These are phyloP conservation scores for Cheiracanthium punctorium DNA, from an alignment of 2,888 invertebrate species.

Conservation along the genomic window DNA sequence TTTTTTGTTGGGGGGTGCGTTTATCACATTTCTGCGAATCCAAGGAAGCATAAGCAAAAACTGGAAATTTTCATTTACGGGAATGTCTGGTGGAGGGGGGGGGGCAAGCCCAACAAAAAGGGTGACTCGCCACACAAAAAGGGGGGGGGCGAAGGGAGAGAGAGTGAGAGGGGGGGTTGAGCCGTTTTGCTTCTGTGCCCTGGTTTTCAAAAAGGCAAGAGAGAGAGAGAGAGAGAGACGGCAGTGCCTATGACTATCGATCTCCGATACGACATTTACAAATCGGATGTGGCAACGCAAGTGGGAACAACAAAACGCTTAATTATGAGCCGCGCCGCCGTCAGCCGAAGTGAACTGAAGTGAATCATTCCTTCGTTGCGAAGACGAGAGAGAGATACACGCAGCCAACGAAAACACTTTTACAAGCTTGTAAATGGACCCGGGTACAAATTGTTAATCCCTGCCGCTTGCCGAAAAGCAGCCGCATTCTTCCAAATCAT, in stretches of 20 bases:
- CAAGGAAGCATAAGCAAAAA: not conserved
- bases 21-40: not conserved
- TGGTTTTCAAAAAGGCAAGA: not conserved
- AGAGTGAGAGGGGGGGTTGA: not conserved
- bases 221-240: not conserved
- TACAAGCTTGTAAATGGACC: not conserved
- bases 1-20: conserved; percentile 12
- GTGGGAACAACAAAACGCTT: conserved; percentile 62
- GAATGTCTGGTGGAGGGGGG: too few relatives aligned
- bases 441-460: not conserved
- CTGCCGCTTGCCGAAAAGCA: too few relatives aligned
- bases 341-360: conserved; percentile 6
- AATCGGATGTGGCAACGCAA: conserved; percentile 48
- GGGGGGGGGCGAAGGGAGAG: too few relatives aligned
- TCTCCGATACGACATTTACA: conserved; percentile 40
- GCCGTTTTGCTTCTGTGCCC: too few relatives aligned
- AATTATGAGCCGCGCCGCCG: conserved; percentile 48
- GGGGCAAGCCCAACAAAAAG: too few relatives aligned
- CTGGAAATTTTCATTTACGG: conserved; percentile 31
- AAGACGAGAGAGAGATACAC: too few relatives aligned
- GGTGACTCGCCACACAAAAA: too few relatives aligned
- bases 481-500: not conserved
- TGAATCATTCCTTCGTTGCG: not conserved
- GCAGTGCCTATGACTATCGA: conserved; percentile 31
- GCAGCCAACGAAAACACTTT: too few relatives aligned